These are phyloP conservation scores for Miniopterus natalensis DNA, from an alignment of 2,113 vertebrate species.

Conservation along the genomic window DNA sequence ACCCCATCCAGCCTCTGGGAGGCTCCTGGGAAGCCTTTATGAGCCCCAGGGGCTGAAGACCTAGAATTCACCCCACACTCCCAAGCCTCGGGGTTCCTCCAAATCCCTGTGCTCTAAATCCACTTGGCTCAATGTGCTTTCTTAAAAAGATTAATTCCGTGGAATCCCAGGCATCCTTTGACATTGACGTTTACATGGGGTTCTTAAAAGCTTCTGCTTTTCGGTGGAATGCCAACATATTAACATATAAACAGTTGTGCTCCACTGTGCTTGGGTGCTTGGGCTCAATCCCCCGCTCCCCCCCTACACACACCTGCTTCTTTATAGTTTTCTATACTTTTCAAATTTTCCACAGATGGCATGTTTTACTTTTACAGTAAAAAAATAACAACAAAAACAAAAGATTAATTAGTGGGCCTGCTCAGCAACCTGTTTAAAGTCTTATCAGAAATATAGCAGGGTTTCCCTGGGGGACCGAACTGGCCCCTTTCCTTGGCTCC, in stretches of 20 bases:
- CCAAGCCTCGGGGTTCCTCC: neutral
- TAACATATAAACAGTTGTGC: neutral
- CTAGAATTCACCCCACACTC: neutral
- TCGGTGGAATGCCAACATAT: neutral
- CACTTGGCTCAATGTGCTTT: constrained; percentile 52
- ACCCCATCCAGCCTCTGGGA: neutral
- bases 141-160: constrained; percentile 44
- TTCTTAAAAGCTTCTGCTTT: constrained; percentile 42
- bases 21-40: neutral
- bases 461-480: neutral
- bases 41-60: neutral
- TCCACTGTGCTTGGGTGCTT: neutral
- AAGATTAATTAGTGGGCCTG: constrained; percentile 37
- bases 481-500: neutral
- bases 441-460: constrained; percentile 43
- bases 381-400: constrained; percentile 51
- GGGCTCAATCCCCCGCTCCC: no score
- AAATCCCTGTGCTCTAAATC: constrained; percentile 17
- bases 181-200: constrained; percentile 11
- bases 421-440: constrained; percentile 65
- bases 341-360: constrained; percentile 49
- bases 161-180: constrained; percentile 30
- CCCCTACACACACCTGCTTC: neutral
- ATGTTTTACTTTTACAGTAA: constrained; percentile 53
- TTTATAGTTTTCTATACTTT: constrained; percentile 16